A percentile compares a stretch with the other conserved stretches of the same genome.
Evolutionary conservation across 2,888 invertebrate species (phyloP).

Genomic region (Trissolcus brochymenae): DNA sequence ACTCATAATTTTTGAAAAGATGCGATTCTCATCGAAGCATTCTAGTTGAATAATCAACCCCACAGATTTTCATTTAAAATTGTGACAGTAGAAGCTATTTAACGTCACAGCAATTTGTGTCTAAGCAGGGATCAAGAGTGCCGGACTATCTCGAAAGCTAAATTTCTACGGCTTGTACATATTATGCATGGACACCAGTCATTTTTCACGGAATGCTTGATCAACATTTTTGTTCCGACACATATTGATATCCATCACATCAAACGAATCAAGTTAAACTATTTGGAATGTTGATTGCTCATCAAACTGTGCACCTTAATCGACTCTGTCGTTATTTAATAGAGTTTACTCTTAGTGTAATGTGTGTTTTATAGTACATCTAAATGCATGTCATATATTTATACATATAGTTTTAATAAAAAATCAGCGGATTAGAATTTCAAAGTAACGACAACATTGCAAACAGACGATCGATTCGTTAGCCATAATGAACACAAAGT

Average conservation of each 20-base stretch:
- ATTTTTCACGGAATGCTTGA: constrained; percentile 37
- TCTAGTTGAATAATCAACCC: constrained; percentile 22
- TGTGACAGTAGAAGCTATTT: constrained; percentile 35
- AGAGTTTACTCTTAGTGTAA: constrained; percentile 13
- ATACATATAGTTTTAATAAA: not conserved
- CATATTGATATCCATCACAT: constrained; percentile 43
- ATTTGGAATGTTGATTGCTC: constrained; percentile 41
- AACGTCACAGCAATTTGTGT: constrained; percentile 23
- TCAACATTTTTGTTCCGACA: constrained; percentile 10
- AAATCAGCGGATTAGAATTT: constrained; percentile 5
- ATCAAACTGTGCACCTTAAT: constrained; percentile 12
- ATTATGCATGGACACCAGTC: constrained; percentile 35
- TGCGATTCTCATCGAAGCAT: constrained; percentile 24
- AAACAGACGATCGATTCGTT: constrained; percentile 50
- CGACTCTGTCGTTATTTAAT: constrained; percentile 6
- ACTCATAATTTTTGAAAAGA: constrained; percentile 21
- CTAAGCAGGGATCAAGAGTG: constrained; percentile 47
- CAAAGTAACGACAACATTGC: constrained; percentile 35
- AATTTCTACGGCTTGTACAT: constrained; percentile 53
- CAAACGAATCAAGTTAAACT: constrained; percentile 47
- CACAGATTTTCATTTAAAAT: constrained; percentile 54
- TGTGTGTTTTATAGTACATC: constrained; percentile 23
- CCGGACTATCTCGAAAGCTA: constrained; percentile 47
- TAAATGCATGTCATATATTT: constrained; percentile 36
- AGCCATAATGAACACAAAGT: constrained; percentile 39